Percentiles rank a stretch among this genome's conserved stretches.
Evolutionary conservation across 2,888 invertebrate genomes (phyloP).

Genomic region (Malthinus seriepunctatus): DNA sequence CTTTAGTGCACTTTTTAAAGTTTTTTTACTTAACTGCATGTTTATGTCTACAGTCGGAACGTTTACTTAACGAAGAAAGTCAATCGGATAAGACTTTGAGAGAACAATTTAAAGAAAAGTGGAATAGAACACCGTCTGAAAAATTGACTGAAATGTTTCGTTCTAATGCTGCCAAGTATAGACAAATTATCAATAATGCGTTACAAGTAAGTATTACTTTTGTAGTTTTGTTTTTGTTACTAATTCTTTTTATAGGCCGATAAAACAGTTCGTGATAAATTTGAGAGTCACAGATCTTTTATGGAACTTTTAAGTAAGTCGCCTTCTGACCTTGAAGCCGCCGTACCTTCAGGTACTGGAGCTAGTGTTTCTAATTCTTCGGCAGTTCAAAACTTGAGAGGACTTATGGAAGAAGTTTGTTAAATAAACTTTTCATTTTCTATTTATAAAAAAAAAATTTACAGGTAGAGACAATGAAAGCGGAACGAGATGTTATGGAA

Average conservation of each 20-base stretch:
- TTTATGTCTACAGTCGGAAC: slow-evolving; percentile 59
- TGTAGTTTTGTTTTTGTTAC: slow-evolving; percentile 2
- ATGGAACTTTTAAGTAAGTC: slow-evolving; percentile 82
- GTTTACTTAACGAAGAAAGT: slow-evolving; percentile 88
- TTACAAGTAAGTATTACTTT: slow-evolving; percentile 54
- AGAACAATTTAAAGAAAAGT: slow-evolving; percentile 88
- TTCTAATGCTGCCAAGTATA: slow-evolving; percentile 89
- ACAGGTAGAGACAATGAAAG: slow-evolving; percentile 81
- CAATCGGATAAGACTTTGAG: slow-evolving; percentile 87
- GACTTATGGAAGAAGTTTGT: slow-evolving; percentile 75
- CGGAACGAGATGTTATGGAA: slow-evolving; percentile 88
- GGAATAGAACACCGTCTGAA: slow-evolving; percentile 88
- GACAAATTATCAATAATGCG: slow-evolving; percentile 90
- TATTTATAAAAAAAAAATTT: slow-evolving; percentile 5
- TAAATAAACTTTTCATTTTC: not conserved
- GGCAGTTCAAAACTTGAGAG: slow-evolving; percentile 68
- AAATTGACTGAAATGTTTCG: slow-evolving; percentile 88
- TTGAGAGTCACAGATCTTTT: slow-evolving; percentile 72
- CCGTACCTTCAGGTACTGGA: slow-evolving; percentile 69
- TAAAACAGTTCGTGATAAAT: slow-evolving; percentile 85
- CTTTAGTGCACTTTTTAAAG: no score
- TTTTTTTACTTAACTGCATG: not conserved
- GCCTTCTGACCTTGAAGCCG: slow-evolving; percentile 68
- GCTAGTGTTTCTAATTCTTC: slow-evolving; percentile 59
- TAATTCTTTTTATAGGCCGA: slow-evolving; percentile 60